Conservation (phyloP, 2,888 invertebrate genomes). For the Lamproptera curius region DNA sequence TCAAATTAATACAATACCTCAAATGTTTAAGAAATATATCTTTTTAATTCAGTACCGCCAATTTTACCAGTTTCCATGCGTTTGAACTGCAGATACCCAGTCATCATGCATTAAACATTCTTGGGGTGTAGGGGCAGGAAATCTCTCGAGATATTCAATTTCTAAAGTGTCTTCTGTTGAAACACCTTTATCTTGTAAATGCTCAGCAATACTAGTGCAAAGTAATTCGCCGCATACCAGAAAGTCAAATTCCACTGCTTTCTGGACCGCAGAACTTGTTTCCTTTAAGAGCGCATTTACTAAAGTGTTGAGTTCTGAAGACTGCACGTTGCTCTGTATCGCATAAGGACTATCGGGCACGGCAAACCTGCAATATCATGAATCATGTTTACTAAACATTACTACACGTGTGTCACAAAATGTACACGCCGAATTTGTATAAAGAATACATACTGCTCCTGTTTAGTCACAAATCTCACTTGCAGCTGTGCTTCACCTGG, state of each 20-base stretch:
- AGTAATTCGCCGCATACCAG: constrained; percentile 91
- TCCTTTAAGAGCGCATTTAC: constrained; percentile 88
- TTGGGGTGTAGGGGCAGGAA: constrained; percentile 94
- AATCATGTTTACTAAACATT: neutral
- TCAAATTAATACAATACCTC: no score
- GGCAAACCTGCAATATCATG: constrained; percentile 82
- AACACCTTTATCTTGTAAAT: constrained; percentile 85
- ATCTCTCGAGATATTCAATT: constrained; percentile 94
- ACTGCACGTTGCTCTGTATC: constrained; percentile 84
- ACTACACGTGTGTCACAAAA: constrained; percentile 13
- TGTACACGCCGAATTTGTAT: constrained; percentile 29
- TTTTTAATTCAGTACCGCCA: no score
- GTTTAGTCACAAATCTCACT: constrained; percentile 88
- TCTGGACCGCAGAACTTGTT: constrained; percentile 45
- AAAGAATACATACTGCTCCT: constrained; percentile 83
- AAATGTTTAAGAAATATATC: no score
- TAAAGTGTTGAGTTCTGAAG: constrained; percentile 85
- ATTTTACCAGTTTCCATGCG: constrained; percentile 82
- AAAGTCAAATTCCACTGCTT: constrained; percentile 89
- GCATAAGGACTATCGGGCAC: constrained; percentile 92
- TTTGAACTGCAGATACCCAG: constrained; percentile 95
- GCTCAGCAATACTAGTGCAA: constrained; percentile 83
- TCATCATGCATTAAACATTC: constrained; percentile 97
- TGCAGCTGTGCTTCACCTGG: constrained; percentile 81
- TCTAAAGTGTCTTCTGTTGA: constrained; percentile 92